A percentile compares a stretch with the other conserved stretches of the same genome.
Conservation (phyloP, 2,113 vertebrate species). For the Stercorarius parasiticus region DNA sequence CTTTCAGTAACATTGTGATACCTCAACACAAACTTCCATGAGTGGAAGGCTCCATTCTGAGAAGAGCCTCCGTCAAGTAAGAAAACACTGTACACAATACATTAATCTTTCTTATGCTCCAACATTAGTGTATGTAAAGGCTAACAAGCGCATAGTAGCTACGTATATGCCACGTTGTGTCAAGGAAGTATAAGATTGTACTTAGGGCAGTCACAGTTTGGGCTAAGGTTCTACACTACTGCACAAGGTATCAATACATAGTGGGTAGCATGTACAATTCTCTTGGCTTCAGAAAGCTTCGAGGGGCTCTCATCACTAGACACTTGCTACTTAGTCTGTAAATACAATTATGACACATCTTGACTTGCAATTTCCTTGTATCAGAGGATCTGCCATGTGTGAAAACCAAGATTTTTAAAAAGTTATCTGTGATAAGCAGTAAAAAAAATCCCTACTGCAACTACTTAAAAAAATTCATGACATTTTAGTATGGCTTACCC, state of each 20-base stretch:
- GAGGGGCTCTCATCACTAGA: not conserved
- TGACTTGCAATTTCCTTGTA: not conserved
- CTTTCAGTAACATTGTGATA: not conserved
- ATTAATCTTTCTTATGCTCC: not conserved
- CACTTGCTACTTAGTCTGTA: accelerated
- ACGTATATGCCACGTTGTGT: not conserved
- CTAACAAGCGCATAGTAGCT: not conserved
- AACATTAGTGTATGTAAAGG: not conserved
- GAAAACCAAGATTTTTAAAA: not conserved
- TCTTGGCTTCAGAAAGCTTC: not conserved
- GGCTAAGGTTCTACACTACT: not conserved
- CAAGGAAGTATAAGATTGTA: not conserved
- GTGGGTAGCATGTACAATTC: not conserved
- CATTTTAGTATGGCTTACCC: not conserved
- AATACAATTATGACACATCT: not conserved
- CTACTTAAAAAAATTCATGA: not conserved
- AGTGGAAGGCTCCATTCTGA: not conserved
- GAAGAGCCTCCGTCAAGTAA: not conserved
- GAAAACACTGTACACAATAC: not conserved
- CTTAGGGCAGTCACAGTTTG: not conserved
- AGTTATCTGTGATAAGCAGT: not conserved
- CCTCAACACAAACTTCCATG: not conserved
- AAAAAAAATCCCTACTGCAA: not conserved
- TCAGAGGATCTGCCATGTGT: not conserved
- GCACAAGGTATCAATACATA: not conserved